phyloP scores from a whole-genome alignment of 1,140 invertebrate genomes.

The Prorops nasuta region DNA sequence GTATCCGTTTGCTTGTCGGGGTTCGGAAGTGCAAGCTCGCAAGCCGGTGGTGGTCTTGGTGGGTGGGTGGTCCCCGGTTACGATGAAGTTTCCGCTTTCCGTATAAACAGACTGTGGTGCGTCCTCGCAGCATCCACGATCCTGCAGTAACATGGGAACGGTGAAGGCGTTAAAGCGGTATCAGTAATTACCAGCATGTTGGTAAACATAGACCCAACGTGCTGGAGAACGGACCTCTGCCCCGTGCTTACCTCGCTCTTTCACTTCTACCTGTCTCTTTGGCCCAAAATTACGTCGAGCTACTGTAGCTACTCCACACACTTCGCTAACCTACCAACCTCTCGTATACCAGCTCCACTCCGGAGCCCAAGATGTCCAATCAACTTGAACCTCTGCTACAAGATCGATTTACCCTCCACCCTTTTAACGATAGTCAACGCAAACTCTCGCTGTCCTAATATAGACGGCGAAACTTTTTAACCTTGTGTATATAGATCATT shows the following conservation, averaged over 20 bases:
- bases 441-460: too few relatives aligned
- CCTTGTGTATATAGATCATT: too few relatives aligned
- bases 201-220: conserved; percentile 35
- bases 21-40: conserved; percentile 12
- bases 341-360: too few relatives aligned
- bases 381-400: too few relatives aligned
- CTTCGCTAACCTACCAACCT: too few relatives aligned
- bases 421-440: too few relatives aligned
- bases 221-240: not conserved
- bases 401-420: too few relatives aligned
- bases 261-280: conserved; percentile 1
- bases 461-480: too few relatives aligned
- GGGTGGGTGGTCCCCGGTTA: conserved; percentile 13
- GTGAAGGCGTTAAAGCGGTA: conserved; percentile 40
- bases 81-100: conserved; percentile 30
- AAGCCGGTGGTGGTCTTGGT: conserved; percentile 8
- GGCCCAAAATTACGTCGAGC: too few relatives aligned
- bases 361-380: too few relatives aligned
- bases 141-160: conserved; percentile 21
- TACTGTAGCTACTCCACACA: too few relatives aligned
- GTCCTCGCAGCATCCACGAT: not conserved
- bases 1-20: conserved; percentile 19
- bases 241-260: not conserved
- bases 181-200: conserved; percentile 46
- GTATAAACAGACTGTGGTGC: conserved; percentile 27